Conservation (phyloP, 1,140 invertebrate species). For the Bombus affinis region DNA sequence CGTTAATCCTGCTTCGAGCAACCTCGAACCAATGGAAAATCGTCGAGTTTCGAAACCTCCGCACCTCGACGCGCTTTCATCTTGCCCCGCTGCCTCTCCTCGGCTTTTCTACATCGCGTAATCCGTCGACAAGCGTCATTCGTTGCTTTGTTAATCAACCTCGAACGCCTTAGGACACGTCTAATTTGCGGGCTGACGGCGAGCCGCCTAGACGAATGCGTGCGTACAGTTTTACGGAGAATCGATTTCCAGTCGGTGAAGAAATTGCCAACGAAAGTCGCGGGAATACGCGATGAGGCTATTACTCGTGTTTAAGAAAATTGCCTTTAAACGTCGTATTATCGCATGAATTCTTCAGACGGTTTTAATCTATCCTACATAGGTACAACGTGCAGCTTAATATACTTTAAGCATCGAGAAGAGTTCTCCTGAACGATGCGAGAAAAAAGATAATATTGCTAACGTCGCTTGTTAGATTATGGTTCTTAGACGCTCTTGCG, state of each 20-base stretch:
- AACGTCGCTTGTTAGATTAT: background rate
- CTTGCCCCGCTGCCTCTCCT: background rate
- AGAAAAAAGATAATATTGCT: background rate
- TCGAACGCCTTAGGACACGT: conserved; percentile 10
- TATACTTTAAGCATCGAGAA: background rate
- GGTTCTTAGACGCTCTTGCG: background rate
- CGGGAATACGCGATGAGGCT: background rate
- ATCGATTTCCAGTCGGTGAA: background rate
- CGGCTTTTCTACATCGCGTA: conserved; percentile 22
- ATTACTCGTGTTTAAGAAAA: background rate
- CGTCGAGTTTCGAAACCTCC: conserved; percentile 30
- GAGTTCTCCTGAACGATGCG: background rate
- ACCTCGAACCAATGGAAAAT: conserved; percentile 40
- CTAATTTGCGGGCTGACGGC: background rate
- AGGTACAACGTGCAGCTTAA: background rate
- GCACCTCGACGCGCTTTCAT: background rate
- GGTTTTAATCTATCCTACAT: background rate
- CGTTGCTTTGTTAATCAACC: conserved; percentile 41
- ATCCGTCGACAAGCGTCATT: conserved; percentile 39
- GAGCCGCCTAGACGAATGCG: background rate
- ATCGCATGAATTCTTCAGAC: background rate
- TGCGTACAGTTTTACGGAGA: background rate
- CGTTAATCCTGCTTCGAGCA: conserved; percentile 56
- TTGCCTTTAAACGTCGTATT: conserved; percentile 6
- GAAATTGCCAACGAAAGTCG: background rate